Conservation (phyloP, 2,113 vertebrate genomes). For the Takifugu bimaculatus region DNA sequence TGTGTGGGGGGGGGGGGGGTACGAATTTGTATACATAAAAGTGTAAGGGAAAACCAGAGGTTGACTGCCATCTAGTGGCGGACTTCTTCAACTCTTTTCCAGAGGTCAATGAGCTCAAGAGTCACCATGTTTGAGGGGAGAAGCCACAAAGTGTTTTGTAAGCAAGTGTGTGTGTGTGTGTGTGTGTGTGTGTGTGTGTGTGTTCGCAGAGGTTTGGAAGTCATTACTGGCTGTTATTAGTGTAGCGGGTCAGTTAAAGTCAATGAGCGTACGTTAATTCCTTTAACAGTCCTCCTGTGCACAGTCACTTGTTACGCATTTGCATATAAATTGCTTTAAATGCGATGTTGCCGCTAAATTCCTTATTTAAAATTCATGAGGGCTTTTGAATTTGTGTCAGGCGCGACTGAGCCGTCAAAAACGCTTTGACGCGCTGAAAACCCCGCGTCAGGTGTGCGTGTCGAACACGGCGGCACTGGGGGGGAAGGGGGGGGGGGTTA, state of each 20-base stretch:
- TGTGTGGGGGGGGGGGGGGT: background rate
- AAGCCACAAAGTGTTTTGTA: constrained; percentile 9
- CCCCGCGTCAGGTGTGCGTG: constrained; percentile 26
- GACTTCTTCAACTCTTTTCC: background rate
- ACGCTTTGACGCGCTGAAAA: constrained; percentile 33
- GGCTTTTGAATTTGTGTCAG: constrained; percentile 41
- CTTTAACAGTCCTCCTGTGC: constrained; percentile 24
- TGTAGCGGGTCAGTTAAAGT: constrained; percentile 49
- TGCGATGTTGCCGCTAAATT: constrained; percentile 49
- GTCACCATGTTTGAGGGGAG: background rate
- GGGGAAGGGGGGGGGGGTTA: background rate
- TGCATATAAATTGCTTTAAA: constrained; percentile 69
- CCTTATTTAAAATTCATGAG: constrained; percentile 64
- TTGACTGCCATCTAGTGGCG: constrained; percentile 68
- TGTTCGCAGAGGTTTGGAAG: background rate
- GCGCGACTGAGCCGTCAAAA: constrained; percentile 39
- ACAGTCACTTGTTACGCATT: constrained; percentile 58
- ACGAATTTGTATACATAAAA: background rate
- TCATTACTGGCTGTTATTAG: constrained; percentile 47
- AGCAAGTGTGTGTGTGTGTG: constrained; percentile 2
- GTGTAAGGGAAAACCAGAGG: constrained; percentile 38
- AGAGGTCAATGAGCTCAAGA: constrained; percentile 22
- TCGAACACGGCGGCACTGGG: background rate
- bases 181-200: constrained; percentile 12
- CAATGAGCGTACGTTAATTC: constrained; percentile 46